Conservation (phyloP, 2,888 invertebrate genomes). For the Apantesis nais region DNA sequence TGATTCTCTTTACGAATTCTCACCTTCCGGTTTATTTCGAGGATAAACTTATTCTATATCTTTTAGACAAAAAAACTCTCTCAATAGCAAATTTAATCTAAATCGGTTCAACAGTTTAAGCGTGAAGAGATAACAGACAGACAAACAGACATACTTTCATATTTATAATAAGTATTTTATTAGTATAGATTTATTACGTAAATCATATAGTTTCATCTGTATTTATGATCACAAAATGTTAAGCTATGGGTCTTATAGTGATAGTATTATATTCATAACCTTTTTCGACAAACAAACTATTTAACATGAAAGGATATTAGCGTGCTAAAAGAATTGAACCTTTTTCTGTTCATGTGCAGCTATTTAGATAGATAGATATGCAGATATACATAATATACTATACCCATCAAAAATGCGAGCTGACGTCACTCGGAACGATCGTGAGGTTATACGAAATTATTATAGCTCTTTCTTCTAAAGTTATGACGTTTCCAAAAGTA, state of each 20-base stretch:
- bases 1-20: too few species aligned
- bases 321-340: neutral
- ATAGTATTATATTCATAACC: neutral
- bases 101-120: too few species aligned
- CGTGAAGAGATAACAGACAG: too few species aligned
- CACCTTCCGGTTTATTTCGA: too few species aligned
- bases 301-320: neutral
- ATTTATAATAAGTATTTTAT: too few species aligned
- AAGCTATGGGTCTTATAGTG: neutral
- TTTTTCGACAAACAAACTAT: neutral
- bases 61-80: too few species aligned
- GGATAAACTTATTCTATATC: too few species aligned
- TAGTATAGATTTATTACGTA: neutral
- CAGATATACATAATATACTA: neutral
- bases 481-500: neutral
- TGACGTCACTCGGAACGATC: neutral
- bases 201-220: neutral
- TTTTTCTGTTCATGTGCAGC: neutral
- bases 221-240: neutral
- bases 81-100: too few species aligned
- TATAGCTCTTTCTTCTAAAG: neutral
- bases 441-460: neutral
- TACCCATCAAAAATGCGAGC: neutral
- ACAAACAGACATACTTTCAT: too few species aligned
- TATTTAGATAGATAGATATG: neutral